Percentiles rank a stretch among this genome's conserved stretches.
These are phyloP conservation scores for Hypothenemus hampei DNA, from an alignment of 1,140 invertebrate species.

Conservation along the genomic window DNA sequence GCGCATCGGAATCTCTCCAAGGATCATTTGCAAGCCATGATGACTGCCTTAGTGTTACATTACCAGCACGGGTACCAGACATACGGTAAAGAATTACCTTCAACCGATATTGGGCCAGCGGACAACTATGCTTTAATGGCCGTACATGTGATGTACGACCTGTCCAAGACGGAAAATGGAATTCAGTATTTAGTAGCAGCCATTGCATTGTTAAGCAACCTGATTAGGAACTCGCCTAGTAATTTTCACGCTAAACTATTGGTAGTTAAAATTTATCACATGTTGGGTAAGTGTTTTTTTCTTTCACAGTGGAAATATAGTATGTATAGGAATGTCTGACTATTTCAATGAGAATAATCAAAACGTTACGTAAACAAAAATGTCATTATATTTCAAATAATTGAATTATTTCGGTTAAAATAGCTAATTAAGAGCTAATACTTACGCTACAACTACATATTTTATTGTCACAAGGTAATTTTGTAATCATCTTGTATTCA, in stretches of 20 bases:
- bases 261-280: constrained; percentile 66
- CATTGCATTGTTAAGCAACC: constrained; percentile 63
- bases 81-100: constrained; percentile 49
- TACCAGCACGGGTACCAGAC: constrained; percentile 51
- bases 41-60: constrained; percentile 50
- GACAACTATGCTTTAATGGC: constrained; percentile 77
- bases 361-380: too few relatives aligned
- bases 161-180: constrained; percentile 55
- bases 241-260: constrained; percentile 76
- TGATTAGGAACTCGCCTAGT: constrained; percentile 64
- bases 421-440: background rate
- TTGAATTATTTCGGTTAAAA: background rate
- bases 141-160: constrained; percentile 71
- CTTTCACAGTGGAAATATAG: too few relatives aligned
- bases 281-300: constrained; percentile 59
- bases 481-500: too few relatives aligned
- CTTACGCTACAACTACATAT: background rate
- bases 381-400: too few relatives aligned
- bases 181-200: constrained; percentile 58
- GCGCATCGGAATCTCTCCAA: constrained; percentile 50
- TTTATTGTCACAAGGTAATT: too few relatives aligned
- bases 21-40: constrained; percentile 50
- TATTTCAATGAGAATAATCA: too few relatives aligned
- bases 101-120: constrained; percentile 58
- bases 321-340: too few relatives aligned